These are phyloP conservation scores for Leucopsar rothschildi DNA, from an alignment of 2,113 vertebrate genomes.

Conservation along the genomic window DNA sequence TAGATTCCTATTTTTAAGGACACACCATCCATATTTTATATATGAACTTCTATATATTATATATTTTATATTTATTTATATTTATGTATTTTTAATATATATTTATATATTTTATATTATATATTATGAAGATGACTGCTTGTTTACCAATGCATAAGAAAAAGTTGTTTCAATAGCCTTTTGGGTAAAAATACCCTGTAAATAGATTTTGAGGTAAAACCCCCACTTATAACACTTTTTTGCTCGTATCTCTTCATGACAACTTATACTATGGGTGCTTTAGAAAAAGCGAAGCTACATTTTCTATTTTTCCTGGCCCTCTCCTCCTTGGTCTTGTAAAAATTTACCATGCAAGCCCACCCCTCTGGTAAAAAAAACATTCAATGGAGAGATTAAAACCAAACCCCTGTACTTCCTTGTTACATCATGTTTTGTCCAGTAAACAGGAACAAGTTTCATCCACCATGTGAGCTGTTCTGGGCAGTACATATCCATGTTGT, in stretches of 20 bases:
- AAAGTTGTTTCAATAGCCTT: background rate
- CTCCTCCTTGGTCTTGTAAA: background rate
- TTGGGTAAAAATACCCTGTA: background rate
- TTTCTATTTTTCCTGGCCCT: background rate
- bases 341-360: background rate
- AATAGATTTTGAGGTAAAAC: background rate
- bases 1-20: background rate
- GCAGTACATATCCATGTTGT: rapidly evolving
- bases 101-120: too few species aligned
- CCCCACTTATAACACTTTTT: background rate
- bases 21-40: background rate
- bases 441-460: background rate
- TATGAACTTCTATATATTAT: background rate
- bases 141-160: background rate
- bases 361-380: background rate
- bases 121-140: background rate
- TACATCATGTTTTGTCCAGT: background rate
- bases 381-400: background rate
- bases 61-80: too few species aligned
- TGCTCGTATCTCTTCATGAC: background rate
- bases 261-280: rapidly evolving
- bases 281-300: background rate
- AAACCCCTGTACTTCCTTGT: background rate
- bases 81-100: too few species aligned
- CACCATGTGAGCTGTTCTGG: rapidly evolving